These are phyloP conservation scores for Odontamblyopus lacepedii DNA, from an alignment of 2,797 vertebrate genomes.

Conservation along the genomic window DNA sequence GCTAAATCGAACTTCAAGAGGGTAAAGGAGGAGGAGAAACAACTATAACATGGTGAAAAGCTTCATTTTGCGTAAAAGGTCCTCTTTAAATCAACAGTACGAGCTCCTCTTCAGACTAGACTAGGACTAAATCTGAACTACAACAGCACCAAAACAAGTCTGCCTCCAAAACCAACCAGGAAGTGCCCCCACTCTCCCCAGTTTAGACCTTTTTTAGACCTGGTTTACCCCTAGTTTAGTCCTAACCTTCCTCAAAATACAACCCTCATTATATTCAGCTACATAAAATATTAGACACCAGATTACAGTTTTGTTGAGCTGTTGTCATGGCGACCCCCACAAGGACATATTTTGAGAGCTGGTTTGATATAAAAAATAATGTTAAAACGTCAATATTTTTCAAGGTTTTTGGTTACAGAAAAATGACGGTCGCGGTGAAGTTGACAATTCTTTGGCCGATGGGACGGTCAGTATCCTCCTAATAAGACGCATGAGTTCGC, in stretches of 20 bases:
- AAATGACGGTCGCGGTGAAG: conserved; percentile 15
- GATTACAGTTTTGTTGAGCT: conserved; percentile 34
- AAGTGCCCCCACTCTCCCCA: too few species aligned
- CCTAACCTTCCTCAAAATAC: neutral
- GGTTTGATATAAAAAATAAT: conserved; percentile 23
- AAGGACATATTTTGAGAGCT: conserved; percentile 11
- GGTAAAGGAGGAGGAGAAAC: too few species aligned
- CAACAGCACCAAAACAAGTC: too few species aligned
- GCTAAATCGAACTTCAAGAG: too few species aligned
- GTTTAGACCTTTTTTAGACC: too few species aligned
- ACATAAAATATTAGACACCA: conserved; percentile 11
- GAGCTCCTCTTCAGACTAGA: too few species aligned
- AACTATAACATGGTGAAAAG: too few species aligned
- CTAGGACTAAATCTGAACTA: too few species aligned
- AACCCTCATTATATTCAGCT: neutral
- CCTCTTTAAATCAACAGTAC: too few species aligned
- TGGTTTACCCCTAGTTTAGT: neutral
- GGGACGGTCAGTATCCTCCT: conserved; percentile 16
- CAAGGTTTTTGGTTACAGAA: conserved; percentile 19
- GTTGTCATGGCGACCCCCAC: conserved; percentile 30
- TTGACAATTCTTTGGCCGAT: conserved; percentile 20
- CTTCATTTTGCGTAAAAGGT: too few species aligned
- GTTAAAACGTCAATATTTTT: conserved; percentile 6
- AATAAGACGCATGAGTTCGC: conserved; percentile 19
- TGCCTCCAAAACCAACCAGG: too few species aligned